Evolutionary conservation across 2,113 vertebrate species (phyloP), one percentile per base, ranked within the genome.

Genomic region (Myrmophylax atrothorax): DNA sequence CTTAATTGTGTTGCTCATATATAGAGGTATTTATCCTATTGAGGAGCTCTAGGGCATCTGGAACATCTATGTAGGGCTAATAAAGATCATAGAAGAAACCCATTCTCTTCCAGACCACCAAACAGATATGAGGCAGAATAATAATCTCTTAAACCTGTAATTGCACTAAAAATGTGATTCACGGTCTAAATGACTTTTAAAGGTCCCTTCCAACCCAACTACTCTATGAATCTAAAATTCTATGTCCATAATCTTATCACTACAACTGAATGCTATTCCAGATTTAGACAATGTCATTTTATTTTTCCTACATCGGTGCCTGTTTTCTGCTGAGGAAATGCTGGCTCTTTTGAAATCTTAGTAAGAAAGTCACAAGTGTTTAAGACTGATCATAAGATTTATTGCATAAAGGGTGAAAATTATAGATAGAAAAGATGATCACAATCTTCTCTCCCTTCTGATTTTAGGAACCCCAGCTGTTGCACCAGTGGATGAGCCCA

Each of bases 401-500:
- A 25, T n/a, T 88, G 33, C 12, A 50, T 46, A 58, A 90, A 33
- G 6, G 16, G 29, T 25, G 9, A 19, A 53, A 86, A 83, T 11
- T 17, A 26, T 5, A 63, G 23, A 26, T 5, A 63, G 23, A 59
- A 67, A 56, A 72, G 20, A 18, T 72, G 23, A 56, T 19, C 50
- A 11, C 19, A 53, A 49, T 58, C 18, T 70, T 77, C 10, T 72
- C 7, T 22, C 9, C 16, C 3, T 81, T 38, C 18, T 58, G 24
- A 58, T 40, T 9, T 2, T 2, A 74, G 42, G 50, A 91, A 18
- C 2, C 5, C 26, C 10, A 66, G 22, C 5, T 31, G 12, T 28
- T 66, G 5, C 37, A 60, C 23, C 18, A 66, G 9, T 0, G 0
- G 14, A 50, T 1, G 1, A 84, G 6, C 8, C 4, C 18, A 18